Evolutionary conservation across 2,888 invertebrate genomes (phyloP), one percentile per base, ranked within the genome.

Genomic region (Mesorhabditis belari): DNA sequence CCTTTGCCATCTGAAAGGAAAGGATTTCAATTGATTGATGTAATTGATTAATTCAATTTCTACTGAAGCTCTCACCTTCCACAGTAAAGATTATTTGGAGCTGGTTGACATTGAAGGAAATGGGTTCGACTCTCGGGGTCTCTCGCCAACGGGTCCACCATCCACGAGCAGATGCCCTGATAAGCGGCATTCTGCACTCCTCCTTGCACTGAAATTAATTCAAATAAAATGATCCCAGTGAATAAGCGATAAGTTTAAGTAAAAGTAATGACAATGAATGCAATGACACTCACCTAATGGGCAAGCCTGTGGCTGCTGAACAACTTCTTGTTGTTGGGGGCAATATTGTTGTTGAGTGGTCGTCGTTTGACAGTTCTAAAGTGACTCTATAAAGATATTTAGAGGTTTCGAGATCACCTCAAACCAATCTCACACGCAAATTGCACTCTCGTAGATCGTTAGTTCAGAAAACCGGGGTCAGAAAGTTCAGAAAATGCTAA

Each of bases 141-240:
- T 35, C 70, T 64, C 61, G 77, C 78, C 62, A 80, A 67, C 26
- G 80, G 80, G 62, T 79, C 80, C 55, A 81, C 61, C 80, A 80
- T 80, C 80, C 80, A 80, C 23, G 79, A 78, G 74, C 80, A 80
- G 65, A 81, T 75, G 55, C 77, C 77, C 62, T 77, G 74, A 63
- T 79, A 79, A 35, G 74, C 75, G n/a, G 79, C 80, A 55, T 75
- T 76, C 61, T 69, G 64, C 21, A 72, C 71, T 64, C 76, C 77
- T 63, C 76, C 77, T 67, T 76, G 76, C 44, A 76, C 77, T 66
- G 65, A 60, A 73, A 61, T n/a, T 5, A 1, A n/a, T n/a, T n/a
- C n/a, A n/a, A n/a, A n/a, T n/a, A n/a, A n/a, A n/a, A n/a, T n/a
- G n/a, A n/a, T n/a, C n/a, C n/a, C n/a, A n/a, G n/a, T n/a, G n/a